Percentiles rank a stretch among this genome's conserved stretches.
Evolutionary conservation across 2,113 vertebrate genomes (phyloP).

Genomic region (Urocitellus parryii): DNA sequence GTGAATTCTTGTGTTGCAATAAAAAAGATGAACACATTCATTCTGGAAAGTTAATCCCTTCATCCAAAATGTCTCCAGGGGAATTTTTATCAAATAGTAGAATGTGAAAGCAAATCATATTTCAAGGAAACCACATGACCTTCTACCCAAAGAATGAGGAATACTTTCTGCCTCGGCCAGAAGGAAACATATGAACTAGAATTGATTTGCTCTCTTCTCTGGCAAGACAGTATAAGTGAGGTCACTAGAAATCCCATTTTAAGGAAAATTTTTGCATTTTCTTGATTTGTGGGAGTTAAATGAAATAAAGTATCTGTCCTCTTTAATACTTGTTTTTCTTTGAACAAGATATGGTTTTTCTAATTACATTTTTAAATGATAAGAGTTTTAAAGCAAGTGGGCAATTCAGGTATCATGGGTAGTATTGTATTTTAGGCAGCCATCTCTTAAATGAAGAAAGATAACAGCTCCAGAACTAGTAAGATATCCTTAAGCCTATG

Average conservation of each 20-base stretch:
- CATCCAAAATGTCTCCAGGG: constrained; percentile 72
- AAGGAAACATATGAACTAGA: constrained; percentile 71
- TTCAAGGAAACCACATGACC: constrained; percentile 63
- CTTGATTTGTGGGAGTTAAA: constrained; percentile 59
- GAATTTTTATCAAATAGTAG: constrained; percentile 70
- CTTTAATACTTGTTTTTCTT: constrained; percentile 44
- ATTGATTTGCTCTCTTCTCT: constrained; percentile 76
- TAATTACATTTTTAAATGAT: constrained; percentile 19
- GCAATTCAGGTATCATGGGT: constrained; percentile 36
- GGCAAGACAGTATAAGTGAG: constrained; percentile 36
- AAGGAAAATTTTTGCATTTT: constrained; percentile 70
- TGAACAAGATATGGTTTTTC: constrained; percentile 43
- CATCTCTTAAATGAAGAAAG: constrained; percentile 28
- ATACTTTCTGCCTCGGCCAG: constrained; percentile 76
- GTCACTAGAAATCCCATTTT: constrained; percentile 77
- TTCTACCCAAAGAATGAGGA: constrained; percentile 71
- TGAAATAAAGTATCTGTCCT: not conserved
- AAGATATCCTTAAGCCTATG: constrained; percentile 49
- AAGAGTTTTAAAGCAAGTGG: constrained; percentile 42
- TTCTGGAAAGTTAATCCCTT: constrained; percentile 77
- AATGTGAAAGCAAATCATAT: constrained; percentile 71
- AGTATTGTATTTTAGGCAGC: constrained; percentile 40
- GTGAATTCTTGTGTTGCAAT: constrained; percentile 55
- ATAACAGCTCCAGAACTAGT: constrained; percentile 44
- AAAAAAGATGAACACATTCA: constrained; percentile 77